Base-by-base conservation (phyloP, 2,113 vertebrate genomes). In the Calidris pygmaea region DNA sequence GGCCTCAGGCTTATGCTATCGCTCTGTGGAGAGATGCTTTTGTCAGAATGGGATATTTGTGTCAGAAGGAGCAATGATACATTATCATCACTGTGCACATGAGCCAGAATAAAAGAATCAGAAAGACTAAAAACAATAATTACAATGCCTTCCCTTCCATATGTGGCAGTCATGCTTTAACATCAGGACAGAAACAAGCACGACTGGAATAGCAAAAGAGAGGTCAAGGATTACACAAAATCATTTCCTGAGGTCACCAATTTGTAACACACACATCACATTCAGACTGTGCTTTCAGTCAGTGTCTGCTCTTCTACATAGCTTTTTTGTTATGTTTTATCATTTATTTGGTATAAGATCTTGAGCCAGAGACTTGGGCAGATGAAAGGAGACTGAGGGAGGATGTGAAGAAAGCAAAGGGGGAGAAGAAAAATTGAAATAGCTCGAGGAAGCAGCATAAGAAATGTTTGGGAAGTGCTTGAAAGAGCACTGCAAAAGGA, bases 41-140 rank as follows among this genome's bases (percentile, higher is more conserved):
- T 94, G 74, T 87, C 95, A 91, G 59, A 85, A 77, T 22, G 32
- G 75, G 76, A 50, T 86, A 63, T 93, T 84, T 85, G 82, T 96
- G 85, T 93, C 94, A 93, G 77, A 82, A 82, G 70, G 32, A 89
- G 47, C 48, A 85, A 73, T 26, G 60, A 71, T 74, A 74, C 41
- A 63, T 91, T 89, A 52, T 27, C 76, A 52, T 90, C 85, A 58
- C 53, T 76, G 43, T 65, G 87, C 68, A 91, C 60, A 19, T 66
- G 35, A 96, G 37, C 30, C 86, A 89, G 43, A 91, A 78, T 58
- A 75, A 87, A 86, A 63, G 16, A n/a, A 70, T 76, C 58, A 70
- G 34, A 90, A 77, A 0, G 1, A 59, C 37, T 71, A 32, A 94
- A 96, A 88, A 15, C 52, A 73, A n/a, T 76, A 89, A 55, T 60